Percentiles rank a stretch among this genome's conserved stretches.
These are phyloP conservation scores for Pantala flavescens DNA, from an alignment of 1,140 invertebrate genomes.

Conservation along the genomic window DNA sequence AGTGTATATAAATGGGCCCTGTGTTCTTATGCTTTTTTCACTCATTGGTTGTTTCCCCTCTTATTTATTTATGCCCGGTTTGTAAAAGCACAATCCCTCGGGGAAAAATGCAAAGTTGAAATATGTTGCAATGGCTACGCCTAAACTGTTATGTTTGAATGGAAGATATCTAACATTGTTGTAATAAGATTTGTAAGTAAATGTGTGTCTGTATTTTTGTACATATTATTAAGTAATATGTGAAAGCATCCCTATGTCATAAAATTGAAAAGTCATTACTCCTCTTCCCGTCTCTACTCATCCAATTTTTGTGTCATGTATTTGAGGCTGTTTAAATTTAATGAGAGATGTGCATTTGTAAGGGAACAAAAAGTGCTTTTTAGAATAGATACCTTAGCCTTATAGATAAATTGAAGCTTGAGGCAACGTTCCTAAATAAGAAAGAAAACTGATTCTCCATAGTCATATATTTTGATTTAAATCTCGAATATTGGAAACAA, in stretches of 20 bases:
- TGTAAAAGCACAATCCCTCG: not conserved
- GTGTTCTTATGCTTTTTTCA: conserved; percentile 10
- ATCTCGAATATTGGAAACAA: not conserved
- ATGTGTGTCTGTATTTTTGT: conserved; percentile 10
- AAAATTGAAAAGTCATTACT: not conserved
- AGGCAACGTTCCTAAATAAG: conserved; percentile 6
- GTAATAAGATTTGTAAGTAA: not conserved
- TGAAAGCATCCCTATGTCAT: not conserved
- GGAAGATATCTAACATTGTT: conserved; percentile 5
- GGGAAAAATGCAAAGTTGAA: conserved; percentile 1
- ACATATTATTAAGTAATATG: not conserved
- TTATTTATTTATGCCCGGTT: not conserved
- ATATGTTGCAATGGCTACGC: not conserved
- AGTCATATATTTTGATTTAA: not conserved
- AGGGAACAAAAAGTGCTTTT: not conserved
- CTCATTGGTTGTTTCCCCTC: not conserved
- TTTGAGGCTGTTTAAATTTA: not conserved
- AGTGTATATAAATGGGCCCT: conserved; percentile 1
- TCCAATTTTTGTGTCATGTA: not conserved
- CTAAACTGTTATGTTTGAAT: not conserved
- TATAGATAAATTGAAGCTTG: not conserved
- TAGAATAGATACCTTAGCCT: not conserved
- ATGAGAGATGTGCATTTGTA: conserved; percentile 2
- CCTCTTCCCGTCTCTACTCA: not conserved
- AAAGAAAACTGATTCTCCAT: not conserved